Conservation (phyloP, 2,113 vertebrate species). For the Sander vitreus region DNA sequence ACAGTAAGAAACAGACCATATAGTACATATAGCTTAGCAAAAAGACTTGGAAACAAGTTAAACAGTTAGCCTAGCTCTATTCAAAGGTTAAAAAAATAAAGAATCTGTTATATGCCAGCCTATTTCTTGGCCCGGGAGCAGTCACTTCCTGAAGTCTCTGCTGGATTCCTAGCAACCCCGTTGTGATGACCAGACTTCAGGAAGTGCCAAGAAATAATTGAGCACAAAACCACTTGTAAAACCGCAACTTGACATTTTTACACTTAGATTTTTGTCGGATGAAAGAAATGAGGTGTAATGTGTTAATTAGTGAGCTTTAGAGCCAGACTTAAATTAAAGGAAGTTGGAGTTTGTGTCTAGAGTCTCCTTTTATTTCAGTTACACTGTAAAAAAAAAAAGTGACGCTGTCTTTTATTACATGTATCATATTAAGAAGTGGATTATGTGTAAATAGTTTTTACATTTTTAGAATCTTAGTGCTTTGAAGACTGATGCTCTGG, state of each 20-base stretch:
- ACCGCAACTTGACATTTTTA: too few relatives aligned
- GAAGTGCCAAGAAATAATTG: background rate
- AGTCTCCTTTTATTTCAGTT: background rate
- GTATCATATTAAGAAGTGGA: background rate
- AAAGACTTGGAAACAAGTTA: too few relatives aligned
- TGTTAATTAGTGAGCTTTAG: too few relatives aligned
- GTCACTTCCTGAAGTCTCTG: too few relatives aligned
- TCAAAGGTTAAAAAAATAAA: too few relatives aligned
- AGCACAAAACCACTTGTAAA: background rate
- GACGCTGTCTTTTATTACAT: background rate
- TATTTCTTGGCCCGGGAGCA: too few relatives aligned
- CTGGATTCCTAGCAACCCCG: too few relatives aligned
- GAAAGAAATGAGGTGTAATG: too few relatives aligned
- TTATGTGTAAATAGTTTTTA: background rate
- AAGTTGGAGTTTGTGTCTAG: background rate
- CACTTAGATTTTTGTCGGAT: background rate
- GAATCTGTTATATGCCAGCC: too few relatives aligned
- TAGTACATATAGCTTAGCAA: too few relatives aligned
- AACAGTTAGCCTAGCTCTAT: too few relatives aligned
- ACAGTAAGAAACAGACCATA: background rate
- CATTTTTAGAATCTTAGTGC: background rate
- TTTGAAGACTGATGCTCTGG: constrained; percentile 4
- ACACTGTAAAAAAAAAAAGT: background rate
- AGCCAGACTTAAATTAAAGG: background rate
- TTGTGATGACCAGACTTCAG: too few relatives aligned